Percentiles rank a stretch among this genome's conserved stretches.
These are phyloP conservation scores for Lissonota sp. DNA, from an alignment of 2,888 invertebrate genomes.

Conservation along the genomic window DNA sequence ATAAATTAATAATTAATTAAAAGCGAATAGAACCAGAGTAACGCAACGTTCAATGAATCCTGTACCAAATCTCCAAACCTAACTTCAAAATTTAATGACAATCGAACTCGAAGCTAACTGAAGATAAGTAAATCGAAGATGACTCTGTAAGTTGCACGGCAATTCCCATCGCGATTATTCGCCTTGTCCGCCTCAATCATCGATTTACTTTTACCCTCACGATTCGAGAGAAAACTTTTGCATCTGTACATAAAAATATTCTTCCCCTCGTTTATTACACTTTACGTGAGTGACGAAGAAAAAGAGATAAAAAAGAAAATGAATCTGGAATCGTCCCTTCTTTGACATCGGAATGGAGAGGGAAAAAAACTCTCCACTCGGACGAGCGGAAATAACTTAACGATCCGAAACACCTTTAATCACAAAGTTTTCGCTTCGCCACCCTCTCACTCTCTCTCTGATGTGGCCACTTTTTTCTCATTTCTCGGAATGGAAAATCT, in stretches of 20 bases:
- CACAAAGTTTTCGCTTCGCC: constrained; percentile 69
- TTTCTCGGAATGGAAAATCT: constrained; percentile 55
- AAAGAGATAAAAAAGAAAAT: constrained; percentile 7
- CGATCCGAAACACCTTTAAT: constrained; percentile 74
- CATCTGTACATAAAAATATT: constrained; percentile 9
- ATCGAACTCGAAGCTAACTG: too few species aligned
- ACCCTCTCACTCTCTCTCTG: constrained; percentile 39
- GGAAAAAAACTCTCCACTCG: constrained; percentile 61
- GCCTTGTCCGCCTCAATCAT: neutral
- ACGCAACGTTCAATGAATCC: too few species aligned
- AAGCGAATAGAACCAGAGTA: constrained; percentile 17
- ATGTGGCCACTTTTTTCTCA: constrained; percentile 45
- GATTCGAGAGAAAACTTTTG: constrained; percentile 21
- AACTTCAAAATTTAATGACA: too few species aligned
- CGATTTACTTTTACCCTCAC: neutral
- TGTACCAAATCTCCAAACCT: too few species aligned
- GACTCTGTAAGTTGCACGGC: too few species aligned
- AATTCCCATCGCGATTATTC: constrained; percentile 19
- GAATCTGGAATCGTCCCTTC: constrained; percentile 27
- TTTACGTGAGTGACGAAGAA: neutral
- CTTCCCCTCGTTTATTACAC: constrained; percentile 25
- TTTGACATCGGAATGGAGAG: constrained; percentile 36
- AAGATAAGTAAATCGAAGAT: too few species aligned
- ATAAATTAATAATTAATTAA: constrained; percentile 18
- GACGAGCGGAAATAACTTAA: constrained; percentile 71